Conservation (phyloP, 2,888 invertebrate genomes). For the Macroteleia sp. region DNA sequence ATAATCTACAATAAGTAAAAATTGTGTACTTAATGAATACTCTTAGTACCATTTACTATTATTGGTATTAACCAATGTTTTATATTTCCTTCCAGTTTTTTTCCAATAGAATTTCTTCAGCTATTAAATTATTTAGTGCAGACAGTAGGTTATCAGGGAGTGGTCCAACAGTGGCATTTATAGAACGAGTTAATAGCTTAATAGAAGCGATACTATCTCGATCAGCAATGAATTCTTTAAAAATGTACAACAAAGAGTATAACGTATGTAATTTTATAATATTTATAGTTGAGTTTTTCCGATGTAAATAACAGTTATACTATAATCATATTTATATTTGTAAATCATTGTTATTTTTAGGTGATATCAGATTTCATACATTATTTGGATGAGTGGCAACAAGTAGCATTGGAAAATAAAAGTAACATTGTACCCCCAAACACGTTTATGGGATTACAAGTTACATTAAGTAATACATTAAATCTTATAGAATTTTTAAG, state of each 20-base stretch:
- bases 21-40: too few relatives aligned
- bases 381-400: slow-evolving; percentile 1
- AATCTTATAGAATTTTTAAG: background rate
- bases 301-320: too few relatives aligned
- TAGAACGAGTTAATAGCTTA: slow-evolving; percentile 6
- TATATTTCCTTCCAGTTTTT: too few relatives aligned
- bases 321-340: too few relatives aligned
- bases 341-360: background rate
- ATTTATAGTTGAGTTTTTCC: background rate
- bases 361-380: background rate
- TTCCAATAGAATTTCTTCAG: background rate
- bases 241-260: background rate
- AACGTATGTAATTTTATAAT: background rate
- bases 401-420: background rate
- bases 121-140: background rate
- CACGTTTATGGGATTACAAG: background rate
- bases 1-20: too few relatives aligned
- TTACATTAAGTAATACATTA: slow-evolving; percentile 5
- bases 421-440: background rate
- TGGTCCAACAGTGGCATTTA: background rate
- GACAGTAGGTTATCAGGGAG: background rate
- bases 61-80: too few relatives aligned
- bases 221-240: slow-evolving; percentile 1
- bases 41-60: too few relatives aligned
- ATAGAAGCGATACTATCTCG: slow-evolving; percentile 8